Evolutionary conservation across 2,888 invertebrate genomes (phyloP).

Genomic region (Eupithecia tripunctaria): DNA sequence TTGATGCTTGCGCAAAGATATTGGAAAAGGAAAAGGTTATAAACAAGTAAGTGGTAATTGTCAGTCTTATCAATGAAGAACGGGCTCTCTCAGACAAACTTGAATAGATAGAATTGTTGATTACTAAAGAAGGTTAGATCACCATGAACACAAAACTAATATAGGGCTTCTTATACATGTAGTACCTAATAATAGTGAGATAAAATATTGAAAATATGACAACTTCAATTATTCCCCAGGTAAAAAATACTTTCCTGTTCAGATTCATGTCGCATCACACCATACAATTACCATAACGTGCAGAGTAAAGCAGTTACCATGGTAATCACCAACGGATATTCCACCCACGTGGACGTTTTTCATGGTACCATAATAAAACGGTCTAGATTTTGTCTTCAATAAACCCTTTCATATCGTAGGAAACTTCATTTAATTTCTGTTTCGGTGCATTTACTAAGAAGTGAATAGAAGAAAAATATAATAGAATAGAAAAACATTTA

Average conservation of each 20-base stretch:
- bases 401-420: background rate
- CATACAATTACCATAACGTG: conserved; percentile 9
- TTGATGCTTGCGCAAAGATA: too few species aligned
- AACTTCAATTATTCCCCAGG: too few species aligned
- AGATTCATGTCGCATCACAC: background rate
- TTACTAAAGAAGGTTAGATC: too few species aligned
- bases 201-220: too few species aligned
- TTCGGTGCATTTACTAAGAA: background rate
- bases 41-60: background rate
- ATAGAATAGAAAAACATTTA: too few species aligned
- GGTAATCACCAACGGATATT: conserved; percentile 20
- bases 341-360: conserved; percentile 24
- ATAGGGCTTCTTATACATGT: too few species aligned
- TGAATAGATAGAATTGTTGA: too few species aligned
- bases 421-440: background rate
- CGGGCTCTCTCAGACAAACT: background rate
- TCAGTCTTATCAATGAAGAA: background rate
- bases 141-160: background rate
- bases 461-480: background rate
- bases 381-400: conserved; percentile 9
- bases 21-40: too few species aligned
- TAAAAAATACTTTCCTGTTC: background rate
- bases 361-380: conserved; percentile 13
- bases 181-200: too few species aligned
- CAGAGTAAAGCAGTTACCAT: conserved; percentile 1